Base-by-base conservation (phyloP, 2,888 invertebrate genomes). In the Agonum fuliginosum region DNA sequence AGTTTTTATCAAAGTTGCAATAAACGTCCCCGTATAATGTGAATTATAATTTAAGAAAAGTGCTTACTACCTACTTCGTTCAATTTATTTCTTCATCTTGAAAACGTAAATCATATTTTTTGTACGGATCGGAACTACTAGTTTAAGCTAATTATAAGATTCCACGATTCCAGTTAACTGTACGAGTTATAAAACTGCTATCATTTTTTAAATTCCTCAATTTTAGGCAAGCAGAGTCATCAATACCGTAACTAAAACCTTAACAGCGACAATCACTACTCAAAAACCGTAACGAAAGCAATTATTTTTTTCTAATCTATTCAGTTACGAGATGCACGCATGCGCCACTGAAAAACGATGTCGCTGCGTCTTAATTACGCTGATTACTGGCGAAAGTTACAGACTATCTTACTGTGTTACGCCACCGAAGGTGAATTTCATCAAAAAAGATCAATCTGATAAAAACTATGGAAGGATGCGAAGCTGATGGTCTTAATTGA, bases 331-430 rank as follows among this genome's bases (percentile, higher is more conserved):
- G 48, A 48, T 48, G 48, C 48, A 20, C 54, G 24, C 54, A 54
- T 24, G 54, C 54, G 22, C 12, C 12, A 54, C 24, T 54, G 24
- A n/a, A 54, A 54, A 54, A 54, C 24, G 54, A 54, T 54, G 54
- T 24, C 54, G 54, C 22, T 54, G 54, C 12, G 24, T 54, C 54
- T 54, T 54, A 54, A 54, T 24, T 54, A 48, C 48, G 54, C 20
- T 24, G 54, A 54, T 54, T 54, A 54, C 54, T n/a, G 54, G 54
- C 24, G 54, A 54, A 54, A 54, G 54, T 54, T 54, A 37, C 37
- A 3, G 37, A 3, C 37, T 37, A 12, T 12, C n/a, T 37, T 37
- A 54, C 54, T 12, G n/a, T n/a, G 12, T 54, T 54, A 54, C 54
- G 54, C 54, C 54, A 54, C 54, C 10, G 54, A 54, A 54, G 54